Evolutionary conservation across 1,140 invertebrate species (phyloP), one percentile per base, ranked within the genome.

Genomic region (Colletes gigas): DNA sequence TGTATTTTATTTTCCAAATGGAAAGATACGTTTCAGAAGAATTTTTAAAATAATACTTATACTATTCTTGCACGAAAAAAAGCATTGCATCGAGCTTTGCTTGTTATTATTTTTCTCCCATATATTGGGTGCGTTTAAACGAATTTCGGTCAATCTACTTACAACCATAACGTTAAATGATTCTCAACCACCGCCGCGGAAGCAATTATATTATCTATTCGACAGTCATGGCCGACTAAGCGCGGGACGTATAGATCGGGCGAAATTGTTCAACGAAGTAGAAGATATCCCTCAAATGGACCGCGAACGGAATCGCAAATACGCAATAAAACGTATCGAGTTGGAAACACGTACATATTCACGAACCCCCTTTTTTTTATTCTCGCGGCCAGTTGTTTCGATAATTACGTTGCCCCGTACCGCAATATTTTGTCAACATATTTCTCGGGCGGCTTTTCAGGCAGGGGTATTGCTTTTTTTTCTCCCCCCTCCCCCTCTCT

Each of bases 161-260:
- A 50, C 7, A 50, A 50, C 50, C 50, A 50, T 50, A 50, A 47
- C 44, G 44, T 9, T 6, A 47, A 47, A 55, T 17, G 30, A 76
- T 54, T 54, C 55, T 66, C 65, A 66, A 52, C 7, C 65, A 76
- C 63, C 65, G 73, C 30, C 44, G 47, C 65, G 30, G 44, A 76
- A 59, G 79, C 68, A 82, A 78, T 79, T 79, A 82, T 78, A 72
- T 83, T 55, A 52, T 52, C 55, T 21, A 57, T 72, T 47, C 21
- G 17, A 54, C 55, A 55, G 68, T 19, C 59, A 52, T n/a, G n/a
- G 17, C 17, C 52, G n/a, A 39, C 15, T 14, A 39, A 77, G n/a
- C 15, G n/a, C 19, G 21, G 39, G 10, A 12, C 17, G 4, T 14
- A 7, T 41, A 78, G 39, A 41, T 62, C 7, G 9, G 9, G 12